Evolutionary conservation across 1,140 invertebrate genomes (phyloP).

Genomic region (Anthonomus grandis): DNA sequence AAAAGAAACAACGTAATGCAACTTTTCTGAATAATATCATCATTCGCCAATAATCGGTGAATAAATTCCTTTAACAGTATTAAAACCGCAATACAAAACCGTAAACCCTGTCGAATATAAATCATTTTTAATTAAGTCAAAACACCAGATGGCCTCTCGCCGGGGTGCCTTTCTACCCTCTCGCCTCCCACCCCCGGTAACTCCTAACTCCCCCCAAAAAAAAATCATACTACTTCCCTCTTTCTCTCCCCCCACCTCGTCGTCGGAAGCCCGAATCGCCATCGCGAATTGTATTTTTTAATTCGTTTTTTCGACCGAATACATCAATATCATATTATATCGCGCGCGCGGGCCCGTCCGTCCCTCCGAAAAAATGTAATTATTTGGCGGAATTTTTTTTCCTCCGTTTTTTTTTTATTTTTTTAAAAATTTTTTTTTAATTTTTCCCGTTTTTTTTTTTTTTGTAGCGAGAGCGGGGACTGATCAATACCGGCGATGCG

Average conservation of each 20-base stretch:
- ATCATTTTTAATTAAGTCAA: slow-evolving; percentile 8
- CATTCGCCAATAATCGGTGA: no score
- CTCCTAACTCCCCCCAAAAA: not conserved
- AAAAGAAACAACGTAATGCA: no score
- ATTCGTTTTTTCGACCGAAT: slow-evolving; percentile 27
- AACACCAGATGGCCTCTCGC: slow-evolving; percentile 18
- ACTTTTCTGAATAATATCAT: no score
- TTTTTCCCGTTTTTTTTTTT: no score
- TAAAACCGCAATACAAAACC: no score
- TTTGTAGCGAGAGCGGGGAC: slow-evolving; percentile 15
- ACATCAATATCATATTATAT: slow-evolving; percentile 29
- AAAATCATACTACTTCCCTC: not conserved
- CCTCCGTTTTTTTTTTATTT: slow-evolving; percentile 21
- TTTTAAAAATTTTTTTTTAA: no score
- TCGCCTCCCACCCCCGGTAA: not conserved
- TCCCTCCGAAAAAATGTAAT: slow-evolving; percentile 26
- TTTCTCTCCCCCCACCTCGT: not conserved
- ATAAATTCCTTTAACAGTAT: no score
- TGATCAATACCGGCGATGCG: slow-evolving; percentile 26
- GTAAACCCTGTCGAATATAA: no score
- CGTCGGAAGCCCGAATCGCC: slow-evolving; percentile 19
- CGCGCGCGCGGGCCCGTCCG: slow-evolving; percentile 13
- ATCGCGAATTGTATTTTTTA: slow-evolving; percentile 28
- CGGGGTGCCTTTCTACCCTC: not conserved
- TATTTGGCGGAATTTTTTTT: slow-evolving; percentile 26